A percentile compares a stretch with the other conserved stretches of the same genome.
phyloP scores from a whole-genome alignment of 2,888 invertebrate species.

The Spilosoma lubricipeda region DNA sequence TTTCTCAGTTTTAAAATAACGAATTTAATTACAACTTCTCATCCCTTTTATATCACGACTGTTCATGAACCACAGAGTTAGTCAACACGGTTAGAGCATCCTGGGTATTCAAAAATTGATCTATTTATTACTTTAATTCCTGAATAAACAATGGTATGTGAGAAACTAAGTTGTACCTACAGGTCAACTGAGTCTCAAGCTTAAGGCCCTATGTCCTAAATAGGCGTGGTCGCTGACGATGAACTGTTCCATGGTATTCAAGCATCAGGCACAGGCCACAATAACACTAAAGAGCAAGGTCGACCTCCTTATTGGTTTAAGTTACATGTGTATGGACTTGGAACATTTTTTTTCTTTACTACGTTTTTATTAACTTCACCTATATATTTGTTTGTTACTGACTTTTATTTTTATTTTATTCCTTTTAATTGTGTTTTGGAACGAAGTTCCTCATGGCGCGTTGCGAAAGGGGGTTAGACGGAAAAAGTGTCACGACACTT shows the following conservation, averaged over 20 bases:
- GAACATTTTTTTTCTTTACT: background rate
- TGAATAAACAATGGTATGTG: background rate
- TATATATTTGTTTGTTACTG: no score
- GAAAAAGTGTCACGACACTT: no score
- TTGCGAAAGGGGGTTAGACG: no score
- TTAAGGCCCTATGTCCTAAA: background rate
- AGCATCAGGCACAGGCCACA: conserved; percentile 40
- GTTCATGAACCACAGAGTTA: no score
- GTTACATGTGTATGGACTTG: conserved; percentile 17
- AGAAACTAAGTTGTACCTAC: background rate
- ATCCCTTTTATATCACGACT: no score
- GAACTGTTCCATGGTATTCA: conserved; percentile 19
- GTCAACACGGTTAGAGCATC: no score
- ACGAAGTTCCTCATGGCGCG: no score
- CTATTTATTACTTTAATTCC: no score
- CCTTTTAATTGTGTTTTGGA: no score
- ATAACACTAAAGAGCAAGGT: conserved; percentile 56
- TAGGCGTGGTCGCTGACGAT: background rate
- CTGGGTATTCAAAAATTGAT: background rate
- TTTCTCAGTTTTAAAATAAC: no score
- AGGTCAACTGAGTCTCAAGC: background rate
- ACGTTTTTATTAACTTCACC: background rate
- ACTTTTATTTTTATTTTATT: no score
- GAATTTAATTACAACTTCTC: no score
- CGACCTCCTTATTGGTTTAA: conserved; percentile 37